phyloP scores from a whole-genome alignment of 2,888 invertebrate genomes.

The Acronicta leporina region DNA sequence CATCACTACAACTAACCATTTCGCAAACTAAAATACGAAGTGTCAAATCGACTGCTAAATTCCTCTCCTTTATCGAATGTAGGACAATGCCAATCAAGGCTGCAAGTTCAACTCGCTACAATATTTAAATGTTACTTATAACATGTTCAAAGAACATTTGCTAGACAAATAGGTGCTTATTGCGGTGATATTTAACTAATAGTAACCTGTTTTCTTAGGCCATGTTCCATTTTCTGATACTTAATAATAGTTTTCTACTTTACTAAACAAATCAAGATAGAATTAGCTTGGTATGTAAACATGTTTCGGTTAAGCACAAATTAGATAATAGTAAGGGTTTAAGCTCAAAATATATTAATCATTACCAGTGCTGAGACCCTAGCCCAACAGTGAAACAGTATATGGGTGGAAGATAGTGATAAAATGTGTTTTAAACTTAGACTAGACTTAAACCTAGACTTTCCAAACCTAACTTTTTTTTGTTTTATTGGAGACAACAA shows the following conservation, averaged over 20 bases:
- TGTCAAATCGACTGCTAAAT: slow-evolving; percentile 67
- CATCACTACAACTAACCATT: slow-evolving; percentile 23
- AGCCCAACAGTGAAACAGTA: too few species aligned
- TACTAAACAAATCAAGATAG: neutral
- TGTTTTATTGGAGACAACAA: slow-evolving; percentile 28
- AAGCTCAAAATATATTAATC: neutral
- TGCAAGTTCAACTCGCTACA: slow-evolving; percentile 56
- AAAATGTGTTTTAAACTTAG: neutral
- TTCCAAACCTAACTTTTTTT: slow-evolving; percentile 7
- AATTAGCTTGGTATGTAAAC: too few species aligned
- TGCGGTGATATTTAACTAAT: slow-evolving; percentile 17
- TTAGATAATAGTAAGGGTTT: neutral
- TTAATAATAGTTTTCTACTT: neutral
- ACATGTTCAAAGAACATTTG: slow-evolving; percentile 17
- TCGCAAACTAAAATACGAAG: slow-evolving; percentile 48
- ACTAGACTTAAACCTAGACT: slow-evolving; percentile 14
- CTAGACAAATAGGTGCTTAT: slow-evolving; percentile 11
- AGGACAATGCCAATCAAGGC: slow-evolving; percentile 77
- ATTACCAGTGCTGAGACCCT: too few species aligned
- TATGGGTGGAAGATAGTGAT: too few species aligned
- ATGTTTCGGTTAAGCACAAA: too few species aligned
- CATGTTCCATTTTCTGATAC: slow-evolving; percentile 8
- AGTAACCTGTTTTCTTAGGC: slow-evolving; percentile 20
- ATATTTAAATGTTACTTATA: slow-evolving; percentile 46
- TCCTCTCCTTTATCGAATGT: slow-evolving; percentile 71